Evolutionary conservation across 2,113 vertebrate genomes (phyloP).

Genomic region (Hiodon tergisus): DNA sequence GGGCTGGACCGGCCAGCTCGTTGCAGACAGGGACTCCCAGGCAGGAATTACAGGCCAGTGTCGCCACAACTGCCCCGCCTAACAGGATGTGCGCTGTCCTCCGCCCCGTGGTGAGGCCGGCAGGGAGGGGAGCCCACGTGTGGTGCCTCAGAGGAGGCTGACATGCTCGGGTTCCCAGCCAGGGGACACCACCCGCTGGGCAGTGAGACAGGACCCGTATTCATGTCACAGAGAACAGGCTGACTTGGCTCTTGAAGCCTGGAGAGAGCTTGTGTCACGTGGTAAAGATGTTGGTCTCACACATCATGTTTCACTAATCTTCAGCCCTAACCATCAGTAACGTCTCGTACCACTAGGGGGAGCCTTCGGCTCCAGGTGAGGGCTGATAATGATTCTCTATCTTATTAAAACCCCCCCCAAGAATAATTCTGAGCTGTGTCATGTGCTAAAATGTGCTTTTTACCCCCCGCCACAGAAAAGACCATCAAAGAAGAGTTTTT

Average conservation of each 20-base stretch:
- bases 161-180: too few species aligned
- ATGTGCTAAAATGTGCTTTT: constrained; percentile 58
- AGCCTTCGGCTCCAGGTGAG: too few species aligned
- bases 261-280: too few species aligned
- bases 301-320: too few species aligned
- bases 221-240: too few species aligned
- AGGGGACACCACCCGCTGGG: too few species aligned
- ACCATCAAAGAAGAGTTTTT: constrained; percentile 70
- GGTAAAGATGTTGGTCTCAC: too few species aligned
- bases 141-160: neutral
- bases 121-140: constrained; percentile 23
- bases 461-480: constrained; percentile 40
- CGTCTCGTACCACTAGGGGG: too few species aligned
- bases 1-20: constrained; percentile 26
- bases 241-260: too few species aligned
- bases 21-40: constrained; percentile 23
- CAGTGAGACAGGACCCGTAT: too few species aligned
- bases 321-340: too few species aligned
- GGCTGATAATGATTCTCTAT: too few species aligned
- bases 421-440: constrained; percentile 53
- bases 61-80: constrained; percentile 42
- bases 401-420: neutral
- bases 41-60: constrained; percentile 55
- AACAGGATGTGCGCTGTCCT: constrained; percentile 40
- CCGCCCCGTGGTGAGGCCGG: constrained; percentile 27